Percentiles rank a stretch among this genome's conserved stretches.
phyloP scores from a whole-genome alignment of 2,797 vertebrate species.

The Leptatherina wallacei region DNA sequence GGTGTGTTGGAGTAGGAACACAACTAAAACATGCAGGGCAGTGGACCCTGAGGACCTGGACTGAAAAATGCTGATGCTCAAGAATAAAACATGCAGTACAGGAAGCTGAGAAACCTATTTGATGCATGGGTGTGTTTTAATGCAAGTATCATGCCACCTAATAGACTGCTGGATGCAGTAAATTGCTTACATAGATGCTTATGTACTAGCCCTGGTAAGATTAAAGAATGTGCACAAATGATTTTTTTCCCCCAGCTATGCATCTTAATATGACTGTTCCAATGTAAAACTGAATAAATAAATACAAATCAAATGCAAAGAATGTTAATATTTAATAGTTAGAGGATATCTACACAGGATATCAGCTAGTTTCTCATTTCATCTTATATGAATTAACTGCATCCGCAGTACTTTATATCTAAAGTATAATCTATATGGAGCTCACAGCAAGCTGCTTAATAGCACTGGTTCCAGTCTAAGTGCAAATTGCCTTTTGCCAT shows the following conservation, averaged over 20 bases:
- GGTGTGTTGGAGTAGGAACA: too few relatives aligned
- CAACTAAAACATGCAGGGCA: too few relatives aligned
- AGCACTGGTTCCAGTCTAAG: constrained; percentile 54
- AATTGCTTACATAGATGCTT: constrained; percentile 33
- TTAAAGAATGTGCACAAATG: constrained; percentile 6
- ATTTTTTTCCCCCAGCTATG: not conserved
- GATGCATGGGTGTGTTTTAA: constrained; percentile 43
- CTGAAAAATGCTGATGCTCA: too few relatives aligned
- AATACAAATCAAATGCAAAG: not conserved
- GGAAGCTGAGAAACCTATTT: constrained; percentile 29
- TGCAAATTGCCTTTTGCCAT: constrained; percentile 54
- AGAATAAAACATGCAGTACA: constrained; percentile 2
- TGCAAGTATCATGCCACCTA: constrained; percentile 34
- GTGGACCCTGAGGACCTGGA: too few relatives aligned
- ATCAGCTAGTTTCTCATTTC: constrained; percentile 26
- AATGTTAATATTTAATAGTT: constrained; percentile 6
- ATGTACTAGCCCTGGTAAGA: constrained; percentile 18
- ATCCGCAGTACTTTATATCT: constrained; percentile 22
- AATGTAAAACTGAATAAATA: not conserved
- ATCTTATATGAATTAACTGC: constrained; percentile 49
- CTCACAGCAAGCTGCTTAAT: constrained; percentile 72
- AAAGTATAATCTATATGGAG: constrained; percentile 60
- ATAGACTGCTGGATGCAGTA: constrained; percentile 19
- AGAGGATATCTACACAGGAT: not conserved
- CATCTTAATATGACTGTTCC: not conserved